Evolutionary conservation across 1,140 invertebrate species (phyloP).

Genomic region (Drosophila sp.): DNA sequence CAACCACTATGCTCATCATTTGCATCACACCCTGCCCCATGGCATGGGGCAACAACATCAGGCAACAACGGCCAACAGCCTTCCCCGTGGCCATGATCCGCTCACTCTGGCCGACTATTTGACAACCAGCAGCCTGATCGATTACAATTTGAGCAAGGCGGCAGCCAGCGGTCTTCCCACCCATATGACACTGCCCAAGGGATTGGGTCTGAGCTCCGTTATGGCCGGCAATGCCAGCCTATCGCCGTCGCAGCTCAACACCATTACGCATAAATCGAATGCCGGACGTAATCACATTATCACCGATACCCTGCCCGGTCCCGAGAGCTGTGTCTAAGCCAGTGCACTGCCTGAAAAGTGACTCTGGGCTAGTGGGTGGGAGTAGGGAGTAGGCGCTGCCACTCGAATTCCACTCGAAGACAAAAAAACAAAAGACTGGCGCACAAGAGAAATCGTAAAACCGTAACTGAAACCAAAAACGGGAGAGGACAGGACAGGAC

Average conservation of each 20-base stretch:
- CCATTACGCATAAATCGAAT: slow-evolving; percentile 79
- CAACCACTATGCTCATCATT: slow-evolving; percentile 50
- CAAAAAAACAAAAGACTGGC: slow-evolving; percentile 74
- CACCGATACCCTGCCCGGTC: slow-evolving; percentile 89
- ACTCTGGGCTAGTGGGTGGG: background rate
- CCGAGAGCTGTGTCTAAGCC: slow-evolving; percentile 89
- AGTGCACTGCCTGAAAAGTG: background rate
- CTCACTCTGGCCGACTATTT: slow-evolving; percentile 77
- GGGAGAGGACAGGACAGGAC: too few relatives aligned
- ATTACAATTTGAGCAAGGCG: slow-evolving; percentile 78
- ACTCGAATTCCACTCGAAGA: slow-evolving; percentile 61
- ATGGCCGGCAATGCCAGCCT: slow-evolving; percentile 55
- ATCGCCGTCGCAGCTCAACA: slow-evolving; percentile 64
- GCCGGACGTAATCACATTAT: slow-evolving; percentile 86
- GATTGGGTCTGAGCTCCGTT: slow-evolving; percentile 57
- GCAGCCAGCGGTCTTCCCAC: slow-evolving; percentile 46
- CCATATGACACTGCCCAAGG: slow-evolving; percentile 78
- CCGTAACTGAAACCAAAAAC: slow-evolving; percentile 29
- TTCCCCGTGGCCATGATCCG: slow-evolving; percentile 64
- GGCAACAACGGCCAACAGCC: slow-evolving; percentile 27
- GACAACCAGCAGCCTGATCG: slow-evolving; percentile 79
- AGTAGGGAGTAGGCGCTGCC: background rate
- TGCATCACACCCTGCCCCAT: slow-evolving; percentile 71
- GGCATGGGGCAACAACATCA: slow-evolving; percentile 31
- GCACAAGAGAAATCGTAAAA: slow-evolving; percentile 59